phyloP scores from a whole-genome alignment of 2,113 vertebrate species.

The Zosterops pallidus region DNA sequence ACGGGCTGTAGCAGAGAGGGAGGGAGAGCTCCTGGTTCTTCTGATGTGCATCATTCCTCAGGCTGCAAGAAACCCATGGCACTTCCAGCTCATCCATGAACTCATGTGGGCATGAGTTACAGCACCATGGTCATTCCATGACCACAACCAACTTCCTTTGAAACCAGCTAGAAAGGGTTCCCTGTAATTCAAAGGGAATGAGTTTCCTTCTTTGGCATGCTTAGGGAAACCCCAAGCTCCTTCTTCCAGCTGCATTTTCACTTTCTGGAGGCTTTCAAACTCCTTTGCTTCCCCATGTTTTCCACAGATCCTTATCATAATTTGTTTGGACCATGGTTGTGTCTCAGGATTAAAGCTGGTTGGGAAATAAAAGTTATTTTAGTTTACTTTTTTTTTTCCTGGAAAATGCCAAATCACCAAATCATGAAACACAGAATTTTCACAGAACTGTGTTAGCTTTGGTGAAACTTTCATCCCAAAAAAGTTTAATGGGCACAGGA shows the following conservation, averaged over 20 bases:
- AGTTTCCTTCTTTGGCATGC: not conserved
- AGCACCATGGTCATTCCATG: not conserved
- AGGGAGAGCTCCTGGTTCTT: not conserved
- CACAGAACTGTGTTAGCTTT: not conserved
- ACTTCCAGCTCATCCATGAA: not conserved
- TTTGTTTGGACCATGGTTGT: not conserved
- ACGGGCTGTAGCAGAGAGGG: not conserved
- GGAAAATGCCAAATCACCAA: not conserved
- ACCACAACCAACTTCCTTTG: not conserved
- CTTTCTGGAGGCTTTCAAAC: conserved; percentile 1
- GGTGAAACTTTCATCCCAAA: not conserved
- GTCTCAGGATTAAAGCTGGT: not conserved
- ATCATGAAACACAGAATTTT: not conserved
- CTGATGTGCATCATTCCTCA: not conserved
- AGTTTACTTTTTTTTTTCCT: not conserved
- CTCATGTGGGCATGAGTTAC: not conserved
- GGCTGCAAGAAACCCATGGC: not conserved
- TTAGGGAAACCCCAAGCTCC: not conserved
- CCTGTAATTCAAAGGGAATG: not conserved
- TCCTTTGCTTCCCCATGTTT: conserved; percentile 38
- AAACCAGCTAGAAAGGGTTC: not conserved
- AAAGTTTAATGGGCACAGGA: not conserved
- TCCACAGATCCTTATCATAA: not conserved
- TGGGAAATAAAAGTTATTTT: conserved; percentile 35
- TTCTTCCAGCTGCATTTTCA: not conserved